Evolutionary conservation across 2,888 invertebrate genomes (phyloP).

Genomic region (Willowsia nigromaculata): DNA sequence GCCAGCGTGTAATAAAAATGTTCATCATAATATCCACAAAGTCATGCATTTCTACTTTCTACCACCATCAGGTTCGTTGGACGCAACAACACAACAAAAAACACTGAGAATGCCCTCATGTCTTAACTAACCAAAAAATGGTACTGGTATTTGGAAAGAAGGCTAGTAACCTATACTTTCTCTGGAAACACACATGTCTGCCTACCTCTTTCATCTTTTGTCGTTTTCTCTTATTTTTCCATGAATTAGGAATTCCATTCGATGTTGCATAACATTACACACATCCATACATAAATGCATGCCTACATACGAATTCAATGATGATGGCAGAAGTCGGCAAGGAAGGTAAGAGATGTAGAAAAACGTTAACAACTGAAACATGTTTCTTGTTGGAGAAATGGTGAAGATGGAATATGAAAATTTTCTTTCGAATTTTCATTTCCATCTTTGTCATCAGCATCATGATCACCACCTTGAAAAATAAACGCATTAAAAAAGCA

Average conservation of each 20-base stretch:
- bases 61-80: too few species aligned
- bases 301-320: background rate
- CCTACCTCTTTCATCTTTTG: background rate
- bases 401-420: conserved; percentile 65
- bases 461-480: conserved; percentile 39
- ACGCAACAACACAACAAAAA: background rate
- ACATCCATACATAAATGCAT: conserved; percentile 5
- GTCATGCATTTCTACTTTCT: conserved; percentile 12
- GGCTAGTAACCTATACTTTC: background rate
- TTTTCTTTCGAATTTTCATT: conserved; percentile 60
- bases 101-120: background rate
- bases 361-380: conserved; percentile 37
- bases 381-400: conserved; percentile 44
- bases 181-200: background rate
- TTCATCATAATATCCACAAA: too few species aligned
- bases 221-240: background rate
- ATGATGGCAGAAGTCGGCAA: background rate
- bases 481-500: conserved; percentile 39
- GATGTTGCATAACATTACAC: conserved; percentile 22
- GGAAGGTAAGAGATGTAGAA: background rate
- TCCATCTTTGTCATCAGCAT: conserved; percentile 43
- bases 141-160: background rate
- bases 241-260: conserved; percentile 50
- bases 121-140: background rate
- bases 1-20: background rate